These are phyloP conservation scores for Ichneumoninae sp. DNA, from an alignment of 2,888 invertebrate species.

Conservation along the genomic window DNA sequence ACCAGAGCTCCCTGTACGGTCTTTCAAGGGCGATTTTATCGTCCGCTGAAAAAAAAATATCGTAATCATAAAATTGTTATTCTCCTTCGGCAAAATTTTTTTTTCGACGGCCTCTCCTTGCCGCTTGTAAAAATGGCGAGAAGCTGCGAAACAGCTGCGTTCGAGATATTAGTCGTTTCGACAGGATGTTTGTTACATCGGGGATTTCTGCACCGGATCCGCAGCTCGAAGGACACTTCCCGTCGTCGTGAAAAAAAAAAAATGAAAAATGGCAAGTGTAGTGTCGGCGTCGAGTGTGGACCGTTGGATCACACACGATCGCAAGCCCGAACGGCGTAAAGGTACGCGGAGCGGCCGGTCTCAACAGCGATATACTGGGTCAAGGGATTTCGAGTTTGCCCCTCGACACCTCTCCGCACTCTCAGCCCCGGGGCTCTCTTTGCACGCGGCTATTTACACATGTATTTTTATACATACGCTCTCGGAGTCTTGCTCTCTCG, in stretches of 20 bases:
- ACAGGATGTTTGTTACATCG: background rate
- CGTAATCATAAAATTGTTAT: background rate
- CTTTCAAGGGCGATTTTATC: background rate
- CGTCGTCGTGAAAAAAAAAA: background rate
- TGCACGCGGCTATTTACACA: slow-evolving; percentile 18
- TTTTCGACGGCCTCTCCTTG: background rate
- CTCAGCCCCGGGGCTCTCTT: slow-evolving; percentile 58
- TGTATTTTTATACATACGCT: slow-evolving; percentile 39
- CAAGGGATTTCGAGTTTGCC: slow-evolving; percentile 70
- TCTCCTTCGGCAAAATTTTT: background rate
- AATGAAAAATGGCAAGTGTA: background rate
- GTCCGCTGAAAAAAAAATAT: background rate
- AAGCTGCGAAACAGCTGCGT: background rate
- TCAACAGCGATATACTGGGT: slow-evolving; percentile 69
- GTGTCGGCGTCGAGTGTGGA: slow-evolving; percentile 3
- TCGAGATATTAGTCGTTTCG: background rate
- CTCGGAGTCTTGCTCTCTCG: slow-evolving; percentile 48
- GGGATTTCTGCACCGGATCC: background rate
- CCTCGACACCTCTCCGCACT: slow-evolving; percentile 54
- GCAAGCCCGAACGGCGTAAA: slow-evolving; percentile 11
- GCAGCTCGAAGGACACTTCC: slow-evolving; percentile 8
- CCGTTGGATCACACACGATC: slow-evolving; percentile 29
- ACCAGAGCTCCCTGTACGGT: background rate
- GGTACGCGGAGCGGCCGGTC: slow-evolving; percentile 14
- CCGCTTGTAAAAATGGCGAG: background rate